Percentiles rank a stretch among this genome's conserved stretches.
Evolutionary conservation across 1,140 invertebrate genomes (phyloP).

Genomic region (Bradysia coprophila): DNA sequence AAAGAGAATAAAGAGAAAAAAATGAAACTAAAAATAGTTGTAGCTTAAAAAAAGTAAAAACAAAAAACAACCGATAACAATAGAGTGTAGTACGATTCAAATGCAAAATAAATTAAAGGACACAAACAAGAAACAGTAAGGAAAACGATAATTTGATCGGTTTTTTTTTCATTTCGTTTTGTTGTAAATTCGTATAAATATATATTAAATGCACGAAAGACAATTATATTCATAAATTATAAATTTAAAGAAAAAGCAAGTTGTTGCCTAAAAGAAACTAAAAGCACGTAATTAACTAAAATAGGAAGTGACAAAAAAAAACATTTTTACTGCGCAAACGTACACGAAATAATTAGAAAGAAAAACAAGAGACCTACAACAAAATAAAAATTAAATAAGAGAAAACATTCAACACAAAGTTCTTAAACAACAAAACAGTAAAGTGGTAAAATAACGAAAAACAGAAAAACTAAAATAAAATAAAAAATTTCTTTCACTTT

Average conservation of each 20-base stretch:
- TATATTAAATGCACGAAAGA: neutral
- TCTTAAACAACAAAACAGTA: neutral
- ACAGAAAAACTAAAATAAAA: neutral
- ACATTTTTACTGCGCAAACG: neutral
- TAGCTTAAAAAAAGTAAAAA: constrained; percentile 4
- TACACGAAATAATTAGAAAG: neutral
- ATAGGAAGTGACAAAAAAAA: no score
- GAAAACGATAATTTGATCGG: constrained; percentile 1
- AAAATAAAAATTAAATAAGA: neutral
- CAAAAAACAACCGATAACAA: neutral
- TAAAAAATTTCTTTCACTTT: neutral
- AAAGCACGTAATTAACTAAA: no score
- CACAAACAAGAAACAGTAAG: constrained; percentile 3
- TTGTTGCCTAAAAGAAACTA: no score
- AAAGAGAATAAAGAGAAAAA: constrained; percentile 15
- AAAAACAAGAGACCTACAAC: neutral
- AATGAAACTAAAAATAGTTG: no score
- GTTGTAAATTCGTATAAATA: neutral
- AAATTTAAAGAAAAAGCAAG: no score
- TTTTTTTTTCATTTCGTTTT: neutral
- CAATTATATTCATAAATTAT: no score
- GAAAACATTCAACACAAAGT: neutral
- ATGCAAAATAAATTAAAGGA: neutral
- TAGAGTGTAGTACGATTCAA: neutral
- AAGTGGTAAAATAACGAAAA: neutral